A percentile compares a stretch with the other conserved stretches of the same genome.
Conservation (phyloP, 2,888 invertebrate species). For the Pantelozetes paolii region DNA sequence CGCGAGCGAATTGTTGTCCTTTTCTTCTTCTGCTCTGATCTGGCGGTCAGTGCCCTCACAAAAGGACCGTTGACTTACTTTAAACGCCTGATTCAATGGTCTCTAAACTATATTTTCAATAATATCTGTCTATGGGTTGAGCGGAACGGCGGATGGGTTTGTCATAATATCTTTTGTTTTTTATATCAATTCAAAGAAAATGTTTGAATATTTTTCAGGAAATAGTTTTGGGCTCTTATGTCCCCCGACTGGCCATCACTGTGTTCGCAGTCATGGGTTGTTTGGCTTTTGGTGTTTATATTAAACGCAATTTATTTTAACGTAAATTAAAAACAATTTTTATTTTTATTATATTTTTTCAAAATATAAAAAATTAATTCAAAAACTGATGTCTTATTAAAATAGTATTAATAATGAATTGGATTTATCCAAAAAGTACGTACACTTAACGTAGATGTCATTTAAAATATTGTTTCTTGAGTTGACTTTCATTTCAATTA, state of each 20-base stretch:
- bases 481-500: no score
- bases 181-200: background rate
- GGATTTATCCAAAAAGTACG: no score
- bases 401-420: no score
- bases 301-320: slow-evolving; percentile 28
- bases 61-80: slow-evolving; percentile 43
- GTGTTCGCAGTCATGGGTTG: slow-evolving; percentile 35
- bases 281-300: slow-evolving; percentile 37
- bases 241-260: slow-evolving; percentile 36
- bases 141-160: slow-evolving; percentile 52
- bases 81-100: slow-evolving; percentile 49
- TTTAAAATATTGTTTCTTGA: no score
- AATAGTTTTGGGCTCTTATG: slow-evolving; percentile 38
- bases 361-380: no score
- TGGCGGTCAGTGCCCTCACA: slow-evolving; percentile 50
- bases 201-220: background rate
- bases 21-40: slow-evolving; percentile 52
- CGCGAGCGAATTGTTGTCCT: slow-evolving; percentile 51
- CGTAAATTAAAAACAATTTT: background rate
- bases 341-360: no score
- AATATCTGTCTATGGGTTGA: slow-evolving; percentile 51
- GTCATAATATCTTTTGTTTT: background rate
- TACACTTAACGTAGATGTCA: no score
- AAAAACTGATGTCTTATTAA: no score
- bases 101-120: slow-evolving; percentile 50